These are phyloP conservation scores for Tachysurus vachellii DNA, from an alignment of 2,113 vertebrate species.

Conservation along the genomic window DNA sequence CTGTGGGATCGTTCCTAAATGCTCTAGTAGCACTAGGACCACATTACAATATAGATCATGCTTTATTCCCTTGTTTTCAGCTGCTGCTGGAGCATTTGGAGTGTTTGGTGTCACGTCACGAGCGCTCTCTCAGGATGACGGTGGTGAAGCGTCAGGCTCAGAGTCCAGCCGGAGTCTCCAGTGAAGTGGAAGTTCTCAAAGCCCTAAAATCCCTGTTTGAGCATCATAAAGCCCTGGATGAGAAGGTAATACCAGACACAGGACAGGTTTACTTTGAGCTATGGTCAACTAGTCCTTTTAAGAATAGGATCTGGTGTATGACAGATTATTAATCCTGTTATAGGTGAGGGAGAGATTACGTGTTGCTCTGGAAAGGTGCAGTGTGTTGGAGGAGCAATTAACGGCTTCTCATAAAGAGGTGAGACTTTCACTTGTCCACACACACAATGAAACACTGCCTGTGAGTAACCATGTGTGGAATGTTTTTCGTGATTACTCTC, in stretches of 20 bases:
- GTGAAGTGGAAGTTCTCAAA: constrained; percentile 97
- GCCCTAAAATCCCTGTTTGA: constrained; percentile 97
- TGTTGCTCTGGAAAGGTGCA: constrained; percentile 93
- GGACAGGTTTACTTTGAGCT: background rate
- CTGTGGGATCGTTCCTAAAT: background rate
- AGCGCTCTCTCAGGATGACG: constrained; percentile 94
- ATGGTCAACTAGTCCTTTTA: background rate
- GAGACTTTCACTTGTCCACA: constrained; percentile 43
- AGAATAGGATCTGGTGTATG: background rate
- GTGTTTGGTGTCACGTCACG: constrained; percentile 93
- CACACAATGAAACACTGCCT: background rate
- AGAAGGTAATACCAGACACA: constrained; percentile 80
- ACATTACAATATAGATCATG: background rate
- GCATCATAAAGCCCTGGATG: constrained; percentile 97
- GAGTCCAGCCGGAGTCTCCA: constrained; percentile 95
- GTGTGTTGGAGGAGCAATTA: constrained; percentile 89
- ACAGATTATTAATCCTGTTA: background rate
- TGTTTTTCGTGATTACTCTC: background rate
- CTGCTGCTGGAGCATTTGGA: constrained; percentile 93
- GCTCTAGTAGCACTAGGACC: background rate
- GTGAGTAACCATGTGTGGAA: background rate
- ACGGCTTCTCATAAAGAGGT: constrained; percentile 94
- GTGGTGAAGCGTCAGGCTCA: constrained; percentile 96
- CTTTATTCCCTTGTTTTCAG: constrained; percentile 62
- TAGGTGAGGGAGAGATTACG: constrained; percentile 93